Percentiles rank a stretch among this genome's conserved stretches.
Conservation (phyloP, 2,113 vertebrate genomes). For the Vicugna pacos region DNA sequence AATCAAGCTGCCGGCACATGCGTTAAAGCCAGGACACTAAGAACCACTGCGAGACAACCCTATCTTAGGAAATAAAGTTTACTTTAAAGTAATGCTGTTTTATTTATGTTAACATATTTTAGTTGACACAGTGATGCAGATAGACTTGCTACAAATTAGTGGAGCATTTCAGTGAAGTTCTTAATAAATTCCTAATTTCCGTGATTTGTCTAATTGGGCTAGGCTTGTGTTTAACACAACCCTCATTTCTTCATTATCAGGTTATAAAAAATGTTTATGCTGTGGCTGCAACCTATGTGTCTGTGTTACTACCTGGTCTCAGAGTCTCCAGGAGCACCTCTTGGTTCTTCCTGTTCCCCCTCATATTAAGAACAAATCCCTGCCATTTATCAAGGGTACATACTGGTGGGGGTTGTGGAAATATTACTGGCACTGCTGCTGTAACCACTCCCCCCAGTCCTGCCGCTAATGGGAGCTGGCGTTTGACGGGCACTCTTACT, state of each 20-base stretch:
- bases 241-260: not conserved
- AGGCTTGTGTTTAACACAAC: not conserved
- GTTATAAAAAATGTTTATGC: not conserved
- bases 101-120: not conserved
- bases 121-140: not conserved
- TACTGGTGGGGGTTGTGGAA: not conserved
- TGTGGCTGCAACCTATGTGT: not conserved
- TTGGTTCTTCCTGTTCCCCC: not conserved
- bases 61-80: not conserved
- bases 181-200: conserved; percentile 24
- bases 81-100: not conserved
- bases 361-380: not conserved
- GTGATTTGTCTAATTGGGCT: not conserved
- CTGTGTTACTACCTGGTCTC: not conserved
- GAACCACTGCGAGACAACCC: accelerated
- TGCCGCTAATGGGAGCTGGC: not conserved
- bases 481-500: not conserved
- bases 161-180: conserved; percentile 1
- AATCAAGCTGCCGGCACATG: not conserved
- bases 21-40: not conserved
- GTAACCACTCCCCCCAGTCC: not conserved
- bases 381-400: not conserved
- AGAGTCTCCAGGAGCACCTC: not conserved
- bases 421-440: not conserved
- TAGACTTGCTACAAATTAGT: not conserved